These are phyloP conservation scores for Hiodon tergisus DNA, from an alignment of 2,113 vertebrate genomes.

Conservation along the genomic window DNA sequence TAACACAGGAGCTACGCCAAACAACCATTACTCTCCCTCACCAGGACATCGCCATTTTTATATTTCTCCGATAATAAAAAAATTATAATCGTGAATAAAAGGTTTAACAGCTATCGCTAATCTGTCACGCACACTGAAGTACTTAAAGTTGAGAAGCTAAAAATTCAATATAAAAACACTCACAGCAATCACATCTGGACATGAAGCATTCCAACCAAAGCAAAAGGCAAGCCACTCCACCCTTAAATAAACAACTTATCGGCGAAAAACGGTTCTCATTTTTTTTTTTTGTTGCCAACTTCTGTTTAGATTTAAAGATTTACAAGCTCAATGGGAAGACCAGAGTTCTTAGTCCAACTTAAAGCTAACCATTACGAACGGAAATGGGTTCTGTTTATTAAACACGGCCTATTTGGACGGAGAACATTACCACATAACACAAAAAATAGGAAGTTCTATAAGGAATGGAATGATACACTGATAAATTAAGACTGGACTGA, in stretches of 20 bases:
- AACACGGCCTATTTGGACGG: too few species aligned
- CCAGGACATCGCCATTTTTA: background rate
- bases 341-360: background rate
- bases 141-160: background rate
- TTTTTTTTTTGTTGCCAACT: background rate
- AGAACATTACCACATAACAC: too few species aligned
- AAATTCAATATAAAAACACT: background rate
- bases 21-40: background rate
- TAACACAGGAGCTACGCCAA: background rate
- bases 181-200: conserved; percentile 6
- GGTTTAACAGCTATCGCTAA: background rate
- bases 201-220: conserved; percentile 8
- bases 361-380: background rate
- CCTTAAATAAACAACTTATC: conserved; percentile 14
- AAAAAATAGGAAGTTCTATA: too few species aligned
- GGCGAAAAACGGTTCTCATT: conserved; percentile 5
- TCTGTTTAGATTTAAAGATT: conserved; percentile 15
- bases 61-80: background rate
- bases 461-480: too few species aligned
- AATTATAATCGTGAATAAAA: background rate
- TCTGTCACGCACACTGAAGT: background rate
- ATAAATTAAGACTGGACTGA: too few species aligned
- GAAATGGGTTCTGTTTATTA: too few species aligned
- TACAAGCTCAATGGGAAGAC: background rate
- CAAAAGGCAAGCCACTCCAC: background rate